Conservation (phyloP, 2,888 invertebrate genomes). For the Acanthosepion lycidas region DNA sequence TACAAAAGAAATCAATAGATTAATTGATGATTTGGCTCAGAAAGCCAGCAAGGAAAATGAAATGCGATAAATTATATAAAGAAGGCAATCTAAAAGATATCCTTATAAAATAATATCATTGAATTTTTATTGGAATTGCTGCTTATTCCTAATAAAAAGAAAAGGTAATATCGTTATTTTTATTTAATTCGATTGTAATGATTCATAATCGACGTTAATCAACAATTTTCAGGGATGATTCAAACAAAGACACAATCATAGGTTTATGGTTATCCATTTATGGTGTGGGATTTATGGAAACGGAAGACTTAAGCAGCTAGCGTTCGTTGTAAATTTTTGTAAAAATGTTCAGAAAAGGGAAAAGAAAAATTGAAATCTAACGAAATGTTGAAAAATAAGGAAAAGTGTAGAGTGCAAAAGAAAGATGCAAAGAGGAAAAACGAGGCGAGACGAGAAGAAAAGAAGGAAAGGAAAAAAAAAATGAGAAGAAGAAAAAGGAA, state of each 20-base stretch:
- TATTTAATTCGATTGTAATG: neutral
- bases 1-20: neutral
- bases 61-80: neutral
- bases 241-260: neutral
- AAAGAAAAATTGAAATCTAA: neutral
- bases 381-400: neutral
- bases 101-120: neutral
- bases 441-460: neutral
- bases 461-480: neutral
- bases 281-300: neutral
- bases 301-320: neutral
- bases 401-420: too few species aligned
- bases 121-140: neutral
- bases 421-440: neutral
- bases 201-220: conserved; percentile 6
- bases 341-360: neutral
- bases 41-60: neutral
- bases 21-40: neutral
- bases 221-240: neutral
- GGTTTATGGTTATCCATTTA: neutral
- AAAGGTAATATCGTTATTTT: conserved; percentile 2
- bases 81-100: neutral
- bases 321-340: neutral
- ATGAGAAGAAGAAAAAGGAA: neutral
- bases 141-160: neutral